Evolutionary conservation across 1,140 invertebrate genomes (phyloP).

Genomic region (Oedothorax gibbosus): DNA sequence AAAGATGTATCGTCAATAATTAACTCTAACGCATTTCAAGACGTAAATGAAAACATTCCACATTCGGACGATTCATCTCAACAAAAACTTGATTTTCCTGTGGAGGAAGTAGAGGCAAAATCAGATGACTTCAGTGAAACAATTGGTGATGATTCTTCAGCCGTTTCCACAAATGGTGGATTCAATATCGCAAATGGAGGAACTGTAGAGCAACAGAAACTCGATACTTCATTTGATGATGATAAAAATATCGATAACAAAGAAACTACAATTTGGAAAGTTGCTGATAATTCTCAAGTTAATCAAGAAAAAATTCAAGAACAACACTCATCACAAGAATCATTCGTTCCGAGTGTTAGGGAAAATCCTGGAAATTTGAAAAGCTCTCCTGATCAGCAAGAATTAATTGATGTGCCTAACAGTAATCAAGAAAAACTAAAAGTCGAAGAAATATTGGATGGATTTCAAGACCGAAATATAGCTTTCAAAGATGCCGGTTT

Average conservation of each 20-base stretch:
- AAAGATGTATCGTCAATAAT: no score
- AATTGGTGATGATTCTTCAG: neutral
- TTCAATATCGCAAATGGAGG: neutral
- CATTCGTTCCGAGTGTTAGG: no score
- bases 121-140: no score
- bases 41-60: conserved; percentile 3
- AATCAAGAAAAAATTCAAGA: no score
- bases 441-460: conserved; percentile 2
- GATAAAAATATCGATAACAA: no score
- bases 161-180: neutral
- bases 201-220: neutral
- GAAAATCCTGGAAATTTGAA: no score
- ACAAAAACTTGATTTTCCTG: neutral
- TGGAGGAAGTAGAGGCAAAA: neutral
- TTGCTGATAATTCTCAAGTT: no score
- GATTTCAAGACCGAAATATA: neutral
- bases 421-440: neutral
- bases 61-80: neutral
- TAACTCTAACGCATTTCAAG: neutral
- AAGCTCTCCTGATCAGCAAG: neutral
- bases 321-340: no score
- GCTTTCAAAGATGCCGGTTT: neutral
- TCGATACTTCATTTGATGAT: neutral
- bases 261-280: no score
- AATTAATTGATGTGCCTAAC: neutral